These are phyloP conservation scores for Salticus scenicus DNA, from an alignment of 2,888 invertebrate genomes.

Conservation along the genomic window DNA sequence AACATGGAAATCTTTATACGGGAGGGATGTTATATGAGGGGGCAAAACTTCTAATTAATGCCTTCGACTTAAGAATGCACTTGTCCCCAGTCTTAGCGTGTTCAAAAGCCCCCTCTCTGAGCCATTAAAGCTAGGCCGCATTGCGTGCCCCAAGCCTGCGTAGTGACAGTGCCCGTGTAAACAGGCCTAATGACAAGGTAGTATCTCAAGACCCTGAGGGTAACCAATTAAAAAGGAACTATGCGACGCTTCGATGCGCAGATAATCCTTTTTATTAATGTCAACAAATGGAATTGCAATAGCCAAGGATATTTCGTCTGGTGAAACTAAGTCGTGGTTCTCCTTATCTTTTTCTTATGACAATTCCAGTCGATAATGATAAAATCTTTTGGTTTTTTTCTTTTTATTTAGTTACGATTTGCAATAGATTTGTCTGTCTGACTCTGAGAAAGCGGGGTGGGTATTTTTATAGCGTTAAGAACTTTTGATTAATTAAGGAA, in stretches of 20 bases:
- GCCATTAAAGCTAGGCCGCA: conserved; percentile 30
- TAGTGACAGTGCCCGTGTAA: conserved; percentile 64
- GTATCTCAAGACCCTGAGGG: conserved; percentile 46
- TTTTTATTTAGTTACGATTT: conserved; percentile 11
- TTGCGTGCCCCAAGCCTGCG: conserved; percentile 30
- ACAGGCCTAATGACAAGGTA: conserved; percentile 70
- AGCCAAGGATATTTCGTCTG: conserved; percentile 3
- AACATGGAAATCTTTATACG: conserved; percentile 33
- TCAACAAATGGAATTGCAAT: conserved; percentile 61
- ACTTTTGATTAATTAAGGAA: conserved; percentile 50
- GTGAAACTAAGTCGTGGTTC: background rate
- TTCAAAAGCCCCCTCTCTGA: conserved; percentile 29
- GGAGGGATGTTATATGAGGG: conserved; percentile 15
- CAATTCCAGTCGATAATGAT: conserved; percentile 45
- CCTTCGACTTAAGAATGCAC: conserved; percentile 50
- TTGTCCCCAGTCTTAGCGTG: conserved; percentile 45
- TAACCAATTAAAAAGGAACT: conserved; percentile 67
- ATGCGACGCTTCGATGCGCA: conserved; percentile 62
- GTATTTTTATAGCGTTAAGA: conserved; percentile 40
- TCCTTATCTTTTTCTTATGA: conserved; percentile 22
- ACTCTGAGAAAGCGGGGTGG: conserved; percentile 27
- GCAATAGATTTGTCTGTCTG: conserved; percentile 18
- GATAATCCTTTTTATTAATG: conserved; percentile 67
- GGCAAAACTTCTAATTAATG: conserved; percentile 53
- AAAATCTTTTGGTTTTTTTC: conserved; percentile 25